phyloP scores from a whole-genome alignment of 2,888 invertebrate genomes.

The Netelia melanura region DNA sequence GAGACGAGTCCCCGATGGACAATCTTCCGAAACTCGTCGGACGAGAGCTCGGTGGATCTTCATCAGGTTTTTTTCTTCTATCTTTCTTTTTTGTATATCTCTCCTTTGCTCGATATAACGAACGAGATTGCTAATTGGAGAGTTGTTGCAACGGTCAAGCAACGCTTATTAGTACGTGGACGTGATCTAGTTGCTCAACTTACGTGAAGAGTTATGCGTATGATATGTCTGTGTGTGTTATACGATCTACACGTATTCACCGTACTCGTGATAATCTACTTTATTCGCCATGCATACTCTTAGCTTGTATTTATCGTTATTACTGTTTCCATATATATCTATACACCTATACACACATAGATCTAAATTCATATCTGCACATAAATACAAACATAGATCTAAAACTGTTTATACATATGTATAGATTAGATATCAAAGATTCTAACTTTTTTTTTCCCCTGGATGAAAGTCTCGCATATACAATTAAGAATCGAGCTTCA shows the following conservation, averaged over 20 bases:
- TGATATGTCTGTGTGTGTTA: conserved; percentile 43
- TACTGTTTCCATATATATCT: conserved; percentile 3
- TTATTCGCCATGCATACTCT: conserved; percentile 33
- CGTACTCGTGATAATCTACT: conserved; percentile 59
- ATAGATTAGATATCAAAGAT: not conserved
- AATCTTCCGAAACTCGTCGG: conserved; percentile 10
- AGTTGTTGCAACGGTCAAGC: conserved; percentile 79
- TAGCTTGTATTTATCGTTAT: not conserved
- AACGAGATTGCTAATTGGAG: conserved; percentile 79
- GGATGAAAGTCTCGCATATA: conserved; percentile 53
- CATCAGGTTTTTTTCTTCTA: conserved; percentile 25
- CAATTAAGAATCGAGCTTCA: conserved; percentile 45
- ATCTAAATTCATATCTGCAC: not conserved
- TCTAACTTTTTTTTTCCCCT: conserved; percentile 36
- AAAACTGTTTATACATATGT: conserved; percentile 7
- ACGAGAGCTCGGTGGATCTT: conserved; percentile 2
- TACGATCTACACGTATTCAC: conserved; percentile 12
- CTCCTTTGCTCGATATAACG: conserved; percentile 62
- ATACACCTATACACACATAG: too few species aligned
- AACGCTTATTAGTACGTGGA: conserved; percentile 82
- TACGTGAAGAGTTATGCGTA: conserved; percentile 68
- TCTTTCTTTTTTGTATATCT: conserved; percentile 7
- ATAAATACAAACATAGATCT: not conserved
- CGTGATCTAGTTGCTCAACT: conserved; percentile 82
- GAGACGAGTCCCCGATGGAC: conserved; percentile 14